A percentile compares a stretch with the other conserved stretches of the same genome.
Conservation (phyloP, 2,888 invertebrate genomes). For the Eupsilia transversa region DNA sequence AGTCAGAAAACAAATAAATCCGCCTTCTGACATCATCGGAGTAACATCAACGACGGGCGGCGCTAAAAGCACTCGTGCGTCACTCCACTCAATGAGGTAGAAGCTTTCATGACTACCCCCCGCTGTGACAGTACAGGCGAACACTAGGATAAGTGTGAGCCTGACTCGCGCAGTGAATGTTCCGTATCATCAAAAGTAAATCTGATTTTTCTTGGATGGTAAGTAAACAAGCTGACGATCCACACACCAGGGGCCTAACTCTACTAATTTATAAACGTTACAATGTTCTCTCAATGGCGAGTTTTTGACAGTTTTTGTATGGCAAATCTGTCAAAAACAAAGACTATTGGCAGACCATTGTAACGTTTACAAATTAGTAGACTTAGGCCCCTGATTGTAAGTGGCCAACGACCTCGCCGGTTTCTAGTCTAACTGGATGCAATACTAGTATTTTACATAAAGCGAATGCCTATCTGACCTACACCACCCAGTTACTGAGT, state of each 20-base stretch:
- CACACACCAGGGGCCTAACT: too few relatives aligned
- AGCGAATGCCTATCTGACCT: neutral
- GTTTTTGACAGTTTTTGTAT: too few relatives aligned
- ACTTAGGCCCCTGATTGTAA: too few relatives aligned
- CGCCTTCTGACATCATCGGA: slow-evolving; percentile 7
- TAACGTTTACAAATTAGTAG: too few relatives aligned
- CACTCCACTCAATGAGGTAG: slow-evolving; percentile 30
- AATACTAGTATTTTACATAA: neutral
- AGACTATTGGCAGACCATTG: too few relatives aligned
- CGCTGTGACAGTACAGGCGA: slow-evolving; percentile 2
- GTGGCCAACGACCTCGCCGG: too few relatives aligned
- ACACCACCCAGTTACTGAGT: neutral
- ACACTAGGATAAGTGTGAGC: neutral
- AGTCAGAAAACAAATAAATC: slow-evolving; percentile 13
- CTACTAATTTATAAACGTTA: too few relatives aligned
- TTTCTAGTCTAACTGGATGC: neutral
- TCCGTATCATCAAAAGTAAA: neutral
- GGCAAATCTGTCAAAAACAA: too few relatives aligned
- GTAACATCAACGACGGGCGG: neutral
- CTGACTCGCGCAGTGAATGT: neutral
- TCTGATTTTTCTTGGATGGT: too few relatives aligned
- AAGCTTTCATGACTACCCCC: slow-evolving; percentile 28
- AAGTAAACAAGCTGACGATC: too few relatives aligned
- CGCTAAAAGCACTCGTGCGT: slow-evolving; percentile 38
- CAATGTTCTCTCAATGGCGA: too few relatives aligned